Conservation (phyloP, 2,888 invertebrate species). For the Phoronis australis region DNA sequence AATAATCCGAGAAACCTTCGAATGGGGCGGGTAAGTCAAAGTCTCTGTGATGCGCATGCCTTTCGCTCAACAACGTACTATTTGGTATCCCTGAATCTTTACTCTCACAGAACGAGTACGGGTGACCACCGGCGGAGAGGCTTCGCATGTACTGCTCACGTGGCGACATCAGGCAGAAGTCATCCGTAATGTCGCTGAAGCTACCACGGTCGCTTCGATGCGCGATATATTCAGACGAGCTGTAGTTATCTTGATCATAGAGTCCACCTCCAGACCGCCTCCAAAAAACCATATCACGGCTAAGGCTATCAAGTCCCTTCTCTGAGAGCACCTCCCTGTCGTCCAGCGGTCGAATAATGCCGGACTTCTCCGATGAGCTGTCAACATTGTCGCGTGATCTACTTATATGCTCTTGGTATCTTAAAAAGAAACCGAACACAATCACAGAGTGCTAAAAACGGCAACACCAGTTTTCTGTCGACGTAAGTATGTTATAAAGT, state of each 20-base stretch:
- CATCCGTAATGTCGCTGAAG: too few species aligned
- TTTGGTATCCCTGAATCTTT: constrained; percentile 27
- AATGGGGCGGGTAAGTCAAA: constrained; percentile 45
- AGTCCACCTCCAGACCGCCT: too few species aligned
- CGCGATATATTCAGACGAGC: constrained; percentile 47
- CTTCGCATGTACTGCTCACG: not conserved
- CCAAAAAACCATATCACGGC: not conserved
- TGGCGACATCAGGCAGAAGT: not conserved
- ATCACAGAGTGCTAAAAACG: too few species aligned
- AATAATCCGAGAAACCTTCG: constrained; percentile 53
- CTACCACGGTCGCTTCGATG: constrained; percentile 29
- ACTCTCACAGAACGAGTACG: not conserved
- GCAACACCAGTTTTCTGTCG: too few species aligned
- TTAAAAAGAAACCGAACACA: too few species aligned
- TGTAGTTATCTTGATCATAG: constrained; percentile 35
- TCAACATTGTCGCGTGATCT: too few species aligned
- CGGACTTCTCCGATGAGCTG: too few species aligned
- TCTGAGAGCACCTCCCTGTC: constrained; percentile 23
- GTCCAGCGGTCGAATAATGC: constrained; percentile 49
- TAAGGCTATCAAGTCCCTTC: constrained; percentile 5
- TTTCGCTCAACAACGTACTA: constrained; percentile 37
- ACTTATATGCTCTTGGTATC: too few species aligned
- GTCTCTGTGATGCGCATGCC: constrained; percentile 24
- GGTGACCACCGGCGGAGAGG: not conserved
- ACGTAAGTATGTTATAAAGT: too few species aligned